Base-by-base conservation (phyloP, 2,797 vertebrate genomes). In the Periophthalmus magnuspinnatus region DNA sequence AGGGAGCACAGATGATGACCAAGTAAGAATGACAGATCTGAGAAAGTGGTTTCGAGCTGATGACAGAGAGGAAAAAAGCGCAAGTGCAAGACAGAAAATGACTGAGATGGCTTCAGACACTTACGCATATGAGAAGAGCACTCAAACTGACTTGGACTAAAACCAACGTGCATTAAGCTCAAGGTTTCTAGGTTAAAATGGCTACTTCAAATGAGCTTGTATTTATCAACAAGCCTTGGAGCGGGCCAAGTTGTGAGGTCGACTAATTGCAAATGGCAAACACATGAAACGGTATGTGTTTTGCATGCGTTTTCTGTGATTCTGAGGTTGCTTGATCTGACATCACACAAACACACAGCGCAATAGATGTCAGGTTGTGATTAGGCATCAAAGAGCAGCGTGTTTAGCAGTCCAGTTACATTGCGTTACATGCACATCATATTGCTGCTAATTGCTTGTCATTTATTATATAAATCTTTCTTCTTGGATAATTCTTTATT, bases 281-380 rank as follows among this genome's bases (percentile, higher is more conserved):
- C 76, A 76, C 1, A 22, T 73, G 78, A 69, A 79, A 68, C 11
- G 10, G 21, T 48, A 76, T 74, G 84, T 81, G 70, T 87, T 83
- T 84, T 75, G 78, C 36, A 47, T 75, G 67, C 1, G 67, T 88
- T 90, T 60, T 81, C 79, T 88, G 81, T 87, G 88, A 90, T 90
- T 89, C 83, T 84, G 59, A 76, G 72, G 86, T 88, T 45, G 71
- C 87, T 90, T 89, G 87, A 91, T 91, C 88, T 80, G 85, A 88
- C 89, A 89, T 92, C 87, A 90, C 77, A 90, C 81, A 90, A 88
- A 86, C 75, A 85, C 76, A 70, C 67, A 69, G 80, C 77, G 79
- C 78, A 74, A 72, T 79, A 86, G 81, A 88, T 84, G 87, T 88
- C 84, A 79, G 76, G 70, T 81, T 86, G 76, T 85, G 87, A 90